Evolutionary conservation across 37 sponge, comb jelly and placozoan species (phyloP).

Genomic region (Tethya wilhelma): DNA sequence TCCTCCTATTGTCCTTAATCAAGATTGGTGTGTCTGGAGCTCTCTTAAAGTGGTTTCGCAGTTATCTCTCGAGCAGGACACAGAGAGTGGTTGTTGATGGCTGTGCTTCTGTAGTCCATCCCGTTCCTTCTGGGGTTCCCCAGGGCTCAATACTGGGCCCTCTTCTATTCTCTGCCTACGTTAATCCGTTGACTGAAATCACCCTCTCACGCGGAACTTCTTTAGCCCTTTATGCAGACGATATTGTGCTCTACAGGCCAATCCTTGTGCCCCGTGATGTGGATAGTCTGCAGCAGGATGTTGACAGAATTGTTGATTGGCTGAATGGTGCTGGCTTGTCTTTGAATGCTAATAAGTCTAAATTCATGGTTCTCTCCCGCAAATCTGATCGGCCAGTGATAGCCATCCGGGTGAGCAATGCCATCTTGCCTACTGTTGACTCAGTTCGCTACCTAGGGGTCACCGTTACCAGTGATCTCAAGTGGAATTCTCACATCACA

Average conservation of each 20-base stretch:
- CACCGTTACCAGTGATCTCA: too few relatives aligned
- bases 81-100: too few relatives aligned
- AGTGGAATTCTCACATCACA: too few relatives aligned
- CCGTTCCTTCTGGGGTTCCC: too few relatives aligned
- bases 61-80: too few relatives aligned
- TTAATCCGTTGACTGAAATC: conserved; percentile 5
- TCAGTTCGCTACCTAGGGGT: too few relatives aligned
- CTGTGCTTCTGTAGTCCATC: too few relatives aligned
- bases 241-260: conserved; percentile 7
- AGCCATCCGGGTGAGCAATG: background rate
- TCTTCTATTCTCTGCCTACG: background rate
- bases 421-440: background rate
- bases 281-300: background rate
- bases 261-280: background rate
- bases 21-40: too few relatives aligned
- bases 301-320: background rate
- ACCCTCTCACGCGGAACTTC: background rate
- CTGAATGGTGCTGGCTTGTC: background rate
- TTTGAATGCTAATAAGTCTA: background rate
- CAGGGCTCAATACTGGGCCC: too few relatives aligned
- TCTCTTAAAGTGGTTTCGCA: too few relatives aligned
- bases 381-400: background rate
- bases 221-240: too few relatives aligned
- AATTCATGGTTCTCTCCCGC: background rate
- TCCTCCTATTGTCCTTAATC: too few relatives aligned